A percentile compares a stretch with the other conserved stretches of the same genome.
Conservation (phyloP, 2,888 invertebrate genomes). For the Diplazon laetatorius region DNA sequence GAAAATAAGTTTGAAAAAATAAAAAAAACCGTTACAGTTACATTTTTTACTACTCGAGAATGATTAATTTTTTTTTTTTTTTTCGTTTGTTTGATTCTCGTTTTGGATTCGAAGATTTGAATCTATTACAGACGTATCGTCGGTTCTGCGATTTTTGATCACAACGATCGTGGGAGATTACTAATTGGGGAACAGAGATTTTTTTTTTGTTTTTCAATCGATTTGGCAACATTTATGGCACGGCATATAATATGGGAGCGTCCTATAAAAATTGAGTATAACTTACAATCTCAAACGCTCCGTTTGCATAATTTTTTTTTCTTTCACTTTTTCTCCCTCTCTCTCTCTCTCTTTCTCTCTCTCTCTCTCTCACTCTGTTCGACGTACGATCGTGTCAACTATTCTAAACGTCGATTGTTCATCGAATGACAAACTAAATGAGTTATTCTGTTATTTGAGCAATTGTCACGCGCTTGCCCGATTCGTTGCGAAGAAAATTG, state of each 20-base stretch:
- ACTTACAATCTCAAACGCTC: conserved; percentile 13
- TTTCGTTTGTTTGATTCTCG: not conserved
- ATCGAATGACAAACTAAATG: conserved; percentile 28
- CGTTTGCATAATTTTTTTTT: conserved; percentile 48
- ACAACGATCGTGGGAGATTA: conserved; percentile 54
- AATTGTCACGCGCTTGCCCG: conserved; percentile 41
- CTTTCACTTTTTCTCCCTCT: too few relatives aligned
- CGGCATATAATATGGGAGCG: conserved; percentile 73
- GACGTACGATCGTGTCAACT: conserved; percentile 59
- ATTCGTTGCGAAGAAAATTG: not conserved
- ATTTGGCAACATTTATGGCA: conserved; percentile 73
- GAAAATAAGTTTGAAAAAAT: conserved; percentile 38
- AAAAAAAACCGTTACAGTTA: conserved; percentile 28
- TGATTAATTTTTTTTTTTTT: conserved; percentile 14
- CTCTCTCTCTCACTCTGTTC: conserved; percentile 39
- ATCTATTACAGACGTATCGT: conserved; percentile 25
- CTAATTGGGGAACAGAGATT: conserved; percentile 50
- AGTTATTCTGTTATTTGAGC: conserved; percentile 43
- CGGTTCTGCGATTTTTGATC: conserved; percentile 12
- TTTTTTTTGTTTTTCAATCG: conserved; percentile 43
- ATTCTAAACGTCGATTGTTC: conserved; percentile 48
- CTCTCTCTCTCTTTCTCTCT: conserved; percentile 35
- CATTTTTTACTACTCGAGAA: conserved; percentile 32
- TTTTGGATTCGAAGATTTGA: not conserved
- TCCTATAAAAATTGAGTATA: conserved; percentile 56